These are phyloP conservation scores for Wasmannia auropunctata DNA, from an alignment of 1,140 invertebrate species.

Conservation along the genomic window DNA sequence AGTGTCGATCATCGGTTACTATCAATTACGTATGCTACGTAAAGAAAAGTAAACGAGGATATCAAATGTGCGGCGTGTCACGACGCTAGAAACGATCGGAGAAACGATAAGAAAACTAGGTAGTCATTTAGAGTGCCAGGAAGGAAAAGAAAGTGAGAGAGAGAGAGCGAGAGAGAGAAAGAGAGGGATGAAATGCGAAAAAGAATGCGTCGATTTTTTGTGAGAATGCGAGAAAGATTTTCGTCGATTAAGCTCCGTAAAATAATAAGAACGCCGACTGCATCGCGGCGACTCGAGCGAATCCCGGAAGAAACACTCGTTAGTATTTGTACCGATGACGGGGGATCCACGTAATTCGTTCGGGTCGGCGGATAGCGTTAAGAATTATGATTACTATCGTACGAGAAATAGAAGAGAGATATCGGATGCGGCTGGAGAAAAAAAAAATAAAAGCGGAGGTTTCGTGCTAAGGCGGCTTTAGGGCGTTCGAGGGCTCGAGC, in stretches of 20 bases:
- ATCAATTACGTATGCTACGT: neutral
- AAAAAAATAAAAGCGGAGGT: conserved; percentile 57
- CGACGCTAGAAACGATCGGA: conserved; percentile 35
- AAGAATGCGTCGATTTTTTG: conserved; percentile 19
- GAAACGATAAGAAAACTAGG: conserved; percentile 16
- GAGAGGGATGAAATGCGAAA: conserved; percentile 36
- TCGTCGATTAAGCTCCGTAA: conserved; percentile 65
- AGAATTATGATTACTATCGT: conserved; percentile 65
- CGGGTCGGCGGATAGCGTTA: conserved; percentile 66
- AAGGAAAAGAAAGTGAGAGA: conserved; percentile 1
- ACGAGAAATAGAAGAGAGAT: conserved; percentile 53
- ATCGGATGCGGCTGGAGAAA: conserved; percentile 50
- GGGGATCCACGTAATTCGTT: conserved; percentile 58
- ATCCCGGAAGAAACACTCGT: conserved; percentile 53
- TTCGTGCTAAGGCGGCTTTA: conserved; percentile 60
- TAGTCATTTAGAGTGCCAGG: conserved; percentile 5
- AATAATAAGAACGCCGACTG: conserved; percentile 63
- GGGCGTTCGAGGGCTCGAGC: conserved; percentile 29
- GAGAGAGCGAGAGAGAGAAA: too few relatives aligned
- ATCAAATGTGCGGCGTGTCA: conserved; percentile 18
- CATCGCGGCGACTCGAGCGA: conserved; percentile 65
- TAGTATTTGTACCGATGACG: conserved; percentile 19
- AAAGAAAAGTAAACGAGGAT: neutral
- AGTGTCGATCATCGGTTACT: neutral
- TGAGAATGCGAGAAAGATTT: conserved; percentile 41